A percentile compares a stretch with the other conserved stretches of the same genome.
These are phyloP conservation scores for Schrankia costaestrigalis DNA, from an alignment of 2,888 invertebrate genomes.

Conservation along the genomic window DNA sequence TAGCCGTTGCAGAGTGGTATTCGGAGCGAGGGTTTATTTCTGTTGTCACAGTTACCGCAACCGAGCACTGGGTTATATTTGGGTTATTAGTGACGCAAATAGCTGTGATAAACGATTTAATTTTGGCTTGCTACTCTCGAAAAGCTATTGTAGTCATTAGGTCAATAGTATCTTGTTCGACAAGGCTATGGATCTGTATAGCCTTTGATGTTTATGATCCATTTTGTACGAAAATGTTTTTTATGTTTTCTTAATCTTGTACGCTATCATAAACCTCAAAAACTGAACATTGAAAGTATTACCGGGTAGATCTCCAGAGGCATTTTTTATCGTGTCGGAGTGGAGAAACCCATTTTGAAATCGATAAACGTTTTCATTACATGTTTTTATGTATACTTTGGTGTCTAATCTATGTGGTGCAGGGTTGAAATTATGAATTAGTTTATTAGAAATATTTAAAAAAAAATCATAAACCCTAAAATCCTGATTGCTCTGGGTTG, in stretches of 20 bases:
- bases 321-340: too few species aligned
- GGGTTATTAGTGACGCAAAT: conserved; percentile 76
- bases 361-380: too few species aligned
- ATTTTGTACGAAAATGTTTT: background rate
- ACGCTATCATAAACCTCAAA: background rate
- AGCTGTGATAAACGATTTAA: conserved; percentile 67
- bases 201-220: conserved; percentile 27
- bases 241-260: too few species aligned
- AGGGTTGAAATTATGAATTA: too few species aligned
- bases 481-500: too few species aligned
- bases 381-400: too few species aligned
- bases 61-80: conserved; percentile 61
- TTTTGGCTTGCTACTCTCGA: conserved; percentile 57
- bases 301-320: too few species aligned
- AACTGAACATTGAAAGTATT: background rate
- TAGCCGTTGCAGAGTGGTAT: conserved; percentile 55
- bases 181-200: conserved; percentile 20
- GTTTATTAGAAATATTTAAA: too few species aligned
- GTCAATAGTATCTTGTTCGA: conserved; percentile 37
- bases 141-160: conserved; percentile 64
- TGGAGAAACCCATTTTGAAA: too few species aligned
- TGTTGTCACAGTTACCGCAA: conserved; percentile 68
- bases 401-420: too few species aligned
- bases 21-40: conserved; percentile 72
- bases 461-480: too few species aligned